These are phyloP conservation scores for Serilophus lunatus DNA, from an alignment of 2,113 vertebrate genomes.

Conservation along the genomic window DNA sequence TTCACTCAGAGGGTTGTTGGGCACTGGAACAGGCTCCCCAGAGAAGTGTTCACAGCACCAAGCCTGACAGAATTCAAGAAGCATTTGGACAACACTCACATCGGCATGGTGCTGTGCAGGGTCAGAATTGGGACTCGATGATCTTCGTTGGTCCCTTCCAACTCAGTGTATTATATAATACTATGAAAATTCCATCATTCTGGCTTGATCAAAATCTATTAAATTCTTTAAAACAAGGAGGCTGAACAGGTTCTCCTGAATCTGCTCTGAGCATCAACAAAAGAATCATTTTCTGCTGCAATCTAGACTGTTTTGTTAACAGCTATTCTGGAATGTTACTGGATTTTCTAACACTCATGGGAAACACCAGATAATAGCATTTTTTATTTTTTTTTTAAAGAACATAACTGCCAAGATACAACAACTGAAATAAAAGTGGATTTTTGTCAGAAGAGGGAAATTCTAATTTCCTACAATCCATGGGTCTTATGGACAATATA, in stretches of 20 bases:
- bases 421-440: background rate
- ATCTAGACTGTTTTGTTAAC: background rate
- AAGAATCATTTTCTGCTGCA: background rate
- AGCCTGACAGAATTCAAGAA: background rate
- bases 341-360: background rate
- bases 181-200: background rate
- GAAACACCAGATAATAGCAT: background rate
- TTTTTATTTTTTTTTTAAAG: background rate
- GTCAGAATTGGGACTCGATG: accelerated
- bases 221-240: background rate
- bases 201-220: background rate
- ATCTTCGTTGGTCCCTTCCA: background rate
- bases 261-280: background rate
- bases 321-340: background rate
- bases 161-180: background rate
- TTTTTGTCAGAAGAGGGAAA: background rate
- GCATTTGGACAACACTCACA: background rate
- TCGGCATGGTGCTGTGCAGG: too few species aligned
- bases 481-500: background rate
- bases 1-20: accelerated
- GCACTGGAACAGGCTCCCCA: background rate
- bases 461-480: background rate
- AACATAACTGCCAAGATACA: background rate
- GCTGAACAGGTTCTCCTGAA: background rate
- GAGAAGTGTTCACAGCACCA: background rate